These are phyloP conservation scores for Diarsia mendica DNA, from an alignment of 2,888 invertebrate genomes.

Conservation along the genomic window DNA sequence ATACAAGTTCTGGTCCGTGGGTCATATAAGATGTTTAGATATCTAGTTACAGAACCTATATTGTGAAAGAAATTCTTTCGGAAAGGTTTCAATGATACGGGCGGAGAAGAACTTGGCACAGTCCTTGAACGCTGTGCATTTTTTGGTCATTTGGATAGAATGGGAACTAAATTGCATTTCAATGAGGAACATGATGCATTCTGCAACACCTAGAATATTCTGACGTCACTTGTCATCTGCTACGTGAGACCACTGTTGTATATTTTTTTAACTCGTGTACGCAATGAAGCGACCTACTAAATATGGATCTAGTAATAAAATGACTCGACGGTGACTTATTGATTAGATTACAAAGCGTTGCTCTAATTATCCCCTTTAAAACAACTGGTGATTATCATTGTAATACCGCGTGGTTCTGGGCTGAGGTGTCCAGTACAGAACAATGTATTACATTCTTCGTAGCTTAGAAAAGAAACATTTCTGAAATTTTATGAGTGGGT, in stretches of 20 bases:
- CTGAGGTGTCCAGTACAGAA: background rate
- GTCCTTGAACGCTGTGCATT: background rate
- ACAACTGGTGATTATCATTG: conserved; percentile 2
- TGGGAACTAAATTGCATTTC: background rate
- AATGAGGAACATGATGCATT: background rate
- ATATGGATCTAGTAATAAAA: conserved; percentile 2
- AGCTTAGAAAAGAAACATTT: background rate
- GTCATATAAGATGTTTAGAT: background rate
- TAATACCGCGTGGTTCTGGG: background rate
- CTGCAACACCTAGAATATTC: background rate
- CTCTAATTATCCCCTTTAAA: conserved; percentile 15
- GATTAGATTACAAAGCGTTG: conserved; percentile 39
- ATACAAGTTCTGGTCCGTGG: background rate
- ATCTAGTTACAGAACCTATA: background rate
- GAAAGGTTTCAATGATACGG: background rate
- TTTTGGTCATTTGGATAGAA: background rate
- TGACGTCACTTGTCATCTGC: background rate
- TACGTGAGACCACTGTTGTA: background rate
- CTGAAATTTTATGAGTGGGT: background rate
- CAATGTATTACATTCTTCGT: background rate
- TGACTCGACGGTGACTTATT: conserved; percentile 3
- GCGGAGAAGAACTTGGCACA: background rate
- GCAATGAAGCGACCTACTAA: background rate
- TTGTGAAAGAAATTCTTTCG: background rate
- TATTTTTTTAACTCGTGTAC: background rate